Evolutionary conservation across 2,888 invertebrate genomes (phyloP).

Genomic region (Drosophila gaucha): DNA sequence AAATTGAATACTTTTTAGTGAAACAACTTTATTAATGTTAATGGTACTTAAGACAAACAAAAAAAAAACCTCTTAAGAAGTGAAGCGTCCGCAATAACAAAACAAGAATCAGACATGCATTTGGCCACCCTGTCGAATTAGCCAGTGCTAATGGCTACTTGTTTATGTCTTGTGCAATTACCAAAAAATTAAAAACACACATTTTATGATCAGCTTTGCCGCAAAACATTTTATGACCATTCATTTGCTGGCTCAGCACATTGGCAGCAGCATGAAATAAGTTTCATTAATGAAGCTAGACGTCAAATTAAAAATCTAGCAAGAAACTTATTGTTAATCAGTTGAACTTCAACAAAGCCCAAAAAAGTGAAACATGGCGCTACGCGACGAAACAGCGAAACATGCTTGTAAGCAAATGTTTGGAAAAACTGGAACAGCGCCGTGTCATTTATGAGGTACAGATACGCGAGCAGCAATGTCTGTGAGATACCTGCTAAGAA

Average conservation of each 20-base stretch:
- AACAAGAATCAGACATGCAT: conserved; percentile 13
- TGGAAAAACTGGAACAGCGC: conserved; percentile 64
- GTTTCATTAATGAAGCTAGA: conserved; percentile 56
- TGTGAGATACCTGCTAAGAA: conserved; percentile 16
- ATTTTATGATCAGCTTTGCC: conserved; percentile 34
- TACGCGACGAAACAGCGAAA: conserved; percentile 65
- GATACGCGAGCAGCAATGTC: conserved; percentile 18
- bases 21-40: conserved; percentile 13
- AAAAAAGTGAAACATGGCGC: conserved; percentile 61
- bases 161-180: conserved; percentile 52
- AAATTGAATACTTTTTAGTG: too few species aligned
- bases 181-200: conserved; percentile 23
- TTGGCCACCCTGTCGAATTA: conserved; percentile 39
- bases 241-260: conserved; percentile 45
- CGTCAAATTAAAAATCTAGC: conserved; percentile 44
- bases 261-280: conserved; percentile 29
- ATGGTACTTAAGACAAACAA: neutral
- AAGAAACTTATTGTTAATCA: conserved; percentile 31
- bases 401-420: conserved; percentile 79
- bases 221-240: conserved; percentile 38
- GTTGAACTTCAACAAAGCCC: conserved; percentile 13
- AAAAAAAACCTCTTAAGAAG: neutral
- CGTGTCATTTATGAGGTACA: conserved; percentile 51
- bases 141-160: conserved; percentile 22
- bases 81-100: neutral